A percentile compares a stretch with the other conserved stretches of the same genome.
phyloP scores from a whole-genome alignment of 2,113 vertebrate genomes.

The Gambusia holbrooki region DNA sequence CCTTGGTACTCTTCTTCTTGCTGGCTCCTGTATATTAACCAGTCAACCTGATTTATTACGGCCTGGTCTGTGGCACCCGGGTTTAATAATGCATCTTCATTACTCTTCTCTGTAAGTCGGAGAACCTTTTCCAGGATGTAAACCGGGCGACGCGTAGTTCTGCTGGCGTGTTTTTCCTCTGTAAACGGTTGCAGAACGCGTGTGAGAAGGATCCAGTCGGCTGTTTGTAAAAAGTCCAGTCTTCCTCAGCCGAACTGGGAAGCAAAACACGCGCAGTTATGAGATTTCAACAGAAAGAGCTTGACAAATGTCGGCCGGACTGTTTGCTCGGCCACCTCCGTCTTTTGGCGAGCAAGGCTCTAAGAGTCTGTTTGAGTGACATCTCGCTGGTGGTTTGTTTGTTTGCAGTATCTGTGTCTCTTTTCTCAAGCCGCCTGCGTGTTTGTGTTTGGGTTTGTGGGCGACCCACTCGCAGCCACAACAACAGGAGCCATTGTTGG shows the following conservation, averaged over 20 bases:
- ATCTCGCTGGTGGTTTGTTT: slow-evolving; percentile 69
- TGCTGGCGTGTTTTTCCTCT: slow-evolving; percentile 21
- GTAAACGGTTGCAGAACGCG: slow-evolving; percentile 11
- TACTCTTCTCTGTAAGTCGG: slow-evolving; percentile 15
- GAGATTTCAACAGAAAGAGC: not conserved
- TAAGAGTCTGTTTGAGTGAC: slow-evolving; percentile 62
- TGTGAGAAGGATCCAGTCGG: not conserved
- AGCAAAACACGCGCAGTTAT: not conserved
- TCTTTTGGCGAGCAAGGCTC: slow-evolving; percentile 20
- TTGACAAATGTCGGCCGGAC: slow-evolving; percentile 9
- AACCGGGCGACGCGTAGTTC: not conserved
- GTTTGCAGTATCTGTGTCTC: slow-evolving; percentile 60
- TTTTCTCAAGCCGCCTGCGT: slow-evolving; percentile 52
- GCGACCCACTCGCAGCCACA: slow-evolving; percentile 49
- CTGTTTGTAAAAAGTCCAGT: not conserved
- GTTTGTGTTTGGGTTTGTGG: slow-evolving; percentile 74
- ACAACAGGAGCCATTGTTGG: slow-evolving; percentile 68
- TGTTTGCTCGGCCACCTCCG: slow-evolving; percentile 42
- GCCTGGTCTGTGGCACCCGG: slow-evolving; percentile 13
- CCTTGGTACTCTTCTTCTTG: slow-evolving; percentile 91
- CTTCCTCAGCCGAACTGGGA: not conserved
- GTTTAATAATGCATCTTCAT: slow-evolving; percentile 49
- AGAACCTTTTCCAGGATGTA: slow-evolving; percentile 29
- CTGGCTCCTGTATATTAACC: slow-evolving; percentile 84
- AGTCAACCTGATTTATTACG: slow-evolving; percentile 77